These are phyloP conservation scores for Bos indicus DNA, from an alignment of 2,113 vertebrate genomes.

Conservation along the genomic window DNA sequence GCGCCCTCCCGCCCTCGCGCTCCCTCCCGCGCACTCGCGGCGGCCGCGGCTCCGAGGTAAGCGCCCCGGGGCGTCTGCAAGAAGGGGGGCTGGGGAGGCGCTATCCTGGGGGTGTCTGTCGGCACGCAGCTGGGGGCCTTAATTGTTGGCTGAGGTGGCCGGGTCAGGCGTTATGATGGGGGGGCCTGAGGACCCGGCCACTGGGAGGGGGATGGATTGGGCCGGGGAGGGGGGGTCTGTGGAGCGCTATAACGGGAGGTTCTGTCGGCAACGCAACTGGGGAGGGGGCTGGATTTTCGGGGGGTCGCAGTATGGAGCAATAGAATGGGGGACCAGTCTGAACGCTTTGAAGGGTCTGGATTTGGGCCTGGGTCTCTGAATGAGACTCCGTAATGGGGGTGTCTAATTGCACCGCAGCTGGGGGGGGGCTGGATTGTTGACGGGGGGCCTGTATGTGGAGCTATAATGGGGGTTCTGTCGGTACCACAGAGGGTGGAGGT, in stretches of 20 bases:
- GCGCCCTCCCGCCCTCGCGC: conserved; percentile 8
- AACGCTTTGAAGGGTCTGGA: not conserved
- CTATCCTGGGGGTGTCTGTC: not conserved
- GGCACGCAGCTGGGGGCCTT: not conserved
- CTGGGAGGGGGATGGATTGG: not conserved
- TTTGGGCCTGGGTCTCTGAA: conserved; percentile 10
- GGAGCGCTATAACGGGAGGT: not conserved
- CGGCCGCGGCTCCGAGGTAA: conserved; percentile 50
- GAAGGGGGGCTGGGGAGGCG: not conserved
- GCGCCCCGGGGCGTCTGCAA: conserved; percentile 28
- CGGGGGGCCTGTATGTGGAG: conserved; percentile 15
- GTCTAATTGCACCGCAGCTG: not conserved
- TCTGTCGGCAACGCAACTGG: not conserved
- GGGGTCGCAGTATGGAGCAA: not conserved
- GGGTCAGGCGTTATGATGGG: not conserved
- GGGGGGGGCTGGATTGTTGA: not conserved
- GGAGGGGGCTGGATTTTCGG: not conserved
- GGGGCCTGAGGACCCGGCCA: not conserved
- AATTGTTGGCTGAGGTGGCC: not conserved
- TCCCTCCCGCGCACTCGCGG: conserved; percentile 46
- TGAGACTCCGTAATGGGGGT: not conserved
- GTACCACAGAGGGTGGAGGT: conserved; percentile 39
- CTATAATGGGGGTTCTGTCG: not conserved
- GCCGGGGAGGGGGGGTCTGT: not conserved
- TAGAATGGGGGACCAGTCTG: not conserved